A percentile compares a stretch with the other conserved stretches of the same genome.
Conservation (phyloP, 2,888 invertebrate species). For the Acronicta aceris region DNA sequence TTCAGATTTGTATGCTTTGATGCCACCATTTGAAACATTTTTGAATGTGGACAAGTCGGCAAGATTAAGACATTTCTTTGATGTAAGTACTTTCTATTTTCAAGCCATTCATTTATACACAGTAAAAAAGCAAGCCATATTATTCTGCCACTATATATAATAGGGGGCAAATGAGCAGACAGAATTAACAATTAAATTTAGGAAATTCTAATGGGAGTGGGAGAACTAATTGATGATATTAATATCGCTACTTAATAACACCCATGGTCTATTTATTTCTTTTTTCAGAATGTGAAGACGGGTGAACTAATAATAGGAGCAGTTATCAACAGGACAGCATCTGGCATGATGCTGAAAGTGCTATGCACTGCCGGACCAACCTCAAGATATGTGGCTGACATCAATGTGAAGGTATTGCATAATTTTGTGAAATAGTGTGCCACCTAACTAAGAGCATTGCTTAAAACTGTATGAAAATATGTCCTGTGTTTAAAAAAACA, state of each 20-base stretch:
- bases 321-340: constrained; percentile 92
- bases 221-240: no score
- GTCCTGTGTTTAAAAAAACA: no score
- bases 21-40: constrained; percentile 96
- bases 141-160: no score
- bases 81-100: constrained; percentile 88
- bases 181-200: no score
- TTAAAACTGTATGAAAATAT: no score
- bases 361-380: constrained; percentile 94
- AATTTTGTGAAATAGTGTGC: constrained; percentile 31
- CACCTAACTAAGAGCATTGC: background rate
- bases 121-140: no score
- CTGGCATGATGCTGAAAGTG: constrained; percentile 94
- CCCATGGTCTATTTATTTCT: no score
- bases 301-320: constrained; percentile 94
- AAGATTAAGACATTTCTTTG: constrained; percentile 94
- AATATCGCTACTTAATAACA: no score
- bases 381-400: constrained; percentile 95
- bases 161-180: no score
- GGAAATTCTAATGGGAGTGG: no score
- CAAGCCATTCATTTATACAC: no score
- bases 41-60: constrained; percentile 94
- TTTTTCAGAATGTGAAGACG: constrained; percentile 90
- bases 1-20: constrained; percentile 93
- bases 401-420: constrained; percentile 93